Conservation (phyloP, 1,140 invertebrate species). For the Bombus confusus region DNA sequence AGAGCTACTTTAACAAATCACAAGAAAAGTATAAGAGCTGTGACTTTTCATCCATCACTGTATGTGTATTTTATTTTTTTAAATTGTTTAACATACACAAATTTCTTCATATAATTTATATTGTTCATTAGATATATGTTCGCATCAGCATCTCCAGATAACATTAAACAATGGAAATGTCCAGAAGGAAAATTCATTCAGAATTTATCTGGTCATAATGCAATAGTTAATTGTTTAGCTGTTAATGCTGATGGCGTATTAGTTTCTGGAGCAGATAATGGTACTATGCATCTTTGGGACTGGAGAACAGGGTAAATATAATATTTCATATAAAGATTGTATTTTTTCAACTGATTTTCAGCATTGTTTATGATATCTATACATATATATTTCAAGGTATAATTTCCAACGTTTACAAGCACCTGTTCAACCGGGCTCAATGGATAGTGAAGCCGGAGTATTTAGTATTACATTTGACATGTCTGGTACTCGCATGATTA, state of each 20-base stretch:
- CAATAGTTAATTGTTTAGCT: constrained; percentile 98
- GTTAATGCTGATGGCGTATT: constrained; percentile 97
- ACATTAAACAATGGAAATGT: constrained; percentile 99
- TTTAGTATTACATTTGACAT: constrained; percentile 98
- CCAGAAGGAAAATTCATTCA: constrained; percentile 99
- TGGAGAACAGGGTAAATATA: constrained; percentile 93
- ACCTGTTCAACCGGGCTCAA: constrained; percentile 98
- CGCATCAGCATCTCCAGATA: constrained; percentile 98
- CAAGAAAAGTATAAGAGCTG: constrained; percentile 97
- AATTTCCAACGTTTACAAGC: constrained; percentile 98
- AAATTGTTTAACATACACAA: not conserved
- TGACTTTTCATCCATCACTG: constrained; percentile 95
- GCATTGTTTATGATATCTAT: constrained; percentile 8
- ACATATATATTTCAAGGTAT: constrained; percentile 82
- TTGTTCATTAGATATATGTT: constrained; percentile 91
- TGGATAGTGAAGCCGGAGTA: constrained; percentile 99
- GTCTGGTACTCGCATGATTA: constrained; percentile 95
- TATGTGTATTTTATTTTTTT: constrained; percentile 80
- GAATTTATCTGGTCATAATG: constrained; percentile 98
- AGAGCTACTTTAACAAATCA: constrained; percentile 98
- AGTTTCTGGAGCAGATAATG: constrained; percentile 99
- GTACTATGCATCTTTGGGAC: constrained; percentile 99
- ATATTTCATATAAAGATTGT: constrained; percentile 2
- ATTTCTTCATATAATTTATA: not conserved
- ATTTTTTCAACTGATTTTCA: not conserved